Conservation (phyloP, 1,140 invertebrate genomes). For the Zeugodacus cucurbitae region DNA sequence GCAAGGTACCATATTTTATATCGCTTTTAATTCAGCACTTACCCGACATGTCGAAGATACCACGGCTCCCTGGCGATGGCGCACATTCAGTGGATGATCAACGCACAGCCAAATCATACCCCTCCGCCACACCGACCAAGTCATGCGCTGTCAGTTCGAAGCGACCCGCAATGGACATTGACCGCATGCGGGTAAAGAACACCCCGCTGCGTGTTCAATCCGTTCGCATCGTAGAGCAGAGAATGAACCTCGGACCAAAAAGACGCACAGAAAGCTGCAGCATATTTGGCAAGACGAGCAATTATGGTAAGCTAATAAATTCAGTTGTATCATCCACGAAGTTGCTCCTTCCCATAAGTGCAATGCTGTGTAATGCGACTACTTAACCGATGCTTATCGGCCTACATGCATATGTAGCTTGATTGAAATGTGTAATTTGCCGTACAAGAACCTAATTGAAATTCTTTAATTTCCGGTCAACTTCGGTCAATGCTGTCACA, state of each 20-base stretch:
- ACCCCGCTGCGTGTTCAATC: slow-evolving; percentile 61
- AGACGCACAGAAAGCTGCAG: slow-evolving; percentile 62
- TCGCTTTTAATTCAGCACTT: no score
- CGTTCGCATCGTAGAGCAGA: slow-evolving; percentile 61
- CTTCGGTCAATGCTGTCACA: background rate
- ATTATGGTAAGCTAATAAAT: slow-evolving; percentile 54
- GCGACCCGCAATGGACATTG: slow-evolving; percentile 43
- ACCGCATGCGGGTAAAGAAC: slow-evolving; percentile 50
- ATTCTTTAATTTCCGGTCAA: slow-evolving; percentile 16
- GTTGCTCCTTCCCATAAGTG: no score
- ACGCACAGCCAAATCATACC: slow-evolving; percentile 49
- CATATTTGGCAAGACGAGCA: slow-evolving; percentile 60
- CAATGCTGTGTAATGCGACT: no score
- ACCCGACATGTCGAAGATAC: slow-evolving; percentile 67
- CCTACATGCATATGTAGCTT: background rate
- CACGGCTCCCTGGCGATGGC: slow-evolving; percentile 68
- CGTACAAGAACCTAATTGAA: background rate
- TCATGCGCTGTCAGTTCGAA: slow-evolving; percentile 50
- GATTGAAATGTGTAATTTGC: background rate
- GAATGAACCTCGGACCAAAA: slow-evolving; percentile 57
- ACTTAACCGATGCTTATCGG: no score
- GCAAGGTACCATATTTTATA: background rate
- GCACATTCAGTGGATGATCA: slow-evolving; percentile 61
- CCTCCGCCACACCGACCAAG: slow-evolving; percentile 57
- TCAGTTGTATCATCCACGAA: background rate